Evolutionary conservation across 2,113 vertebrate species (phyloP), one percentile per base, ranked within the genome.

Genomic region (Seriola aureovittata): DNA sequence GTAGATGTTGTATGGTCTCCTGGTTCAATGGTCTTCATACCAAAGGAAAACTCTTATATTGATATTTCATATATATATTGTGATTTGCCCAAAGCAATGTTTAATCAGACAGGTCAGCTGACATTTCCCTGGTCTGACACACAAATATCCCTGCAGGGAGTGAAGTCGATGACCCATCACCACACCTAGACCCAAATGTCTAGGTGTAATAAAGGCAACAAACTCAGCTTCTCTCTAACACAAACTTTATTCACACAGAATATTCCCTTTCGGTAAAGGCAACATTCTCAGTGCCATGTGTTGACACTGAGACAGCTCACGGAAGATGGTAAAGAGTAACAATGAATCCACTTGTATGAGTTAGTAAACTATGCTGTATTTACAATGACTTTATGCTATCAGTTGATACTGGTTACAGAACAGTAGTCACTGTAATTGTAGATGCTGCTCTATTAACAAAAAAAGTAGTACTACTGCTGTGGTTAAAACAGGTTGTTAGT

Each of bases 61-160:
- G 23, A 34, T 4, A 23, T 71, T 40, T 68, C 25, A 25, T 23
- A 38, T 38, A 8, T 38, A 38, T 52, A 21, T 8, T 40, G 23
- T 17, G 3, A 34, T 42, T 60, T 5, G 8, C 23, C 34, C 12
- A 11, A 14, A 29, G 21, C 7, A 8, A 4, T 1, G 40, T 38
- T 66, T 38, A 57, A 23, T 55, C 38, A 52, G 11, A 73, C 57
- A 36, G 50, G 25, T 48, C 55, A 10, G 32, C 2, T 23, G 65
- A 60, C 60, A 34, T 58, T 62, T 66, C 58, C 32, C 36, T 16
- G 3, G 4, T 60, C 48, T 10, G 54, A 36, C 34, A 42, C 52
- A 62, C 63, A 57, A 57, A 71, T 46, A 75, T 82, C 75, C 34
- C 50, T 2, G 17, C 50, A 3, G 62, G 54, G 78, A 84, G 44